Percentiles rank a stretch among this genome's conserved stretches.
Conservation (phyloP, 2,888 invertebrate genomes). For the Lamproptera curius region DNA sequence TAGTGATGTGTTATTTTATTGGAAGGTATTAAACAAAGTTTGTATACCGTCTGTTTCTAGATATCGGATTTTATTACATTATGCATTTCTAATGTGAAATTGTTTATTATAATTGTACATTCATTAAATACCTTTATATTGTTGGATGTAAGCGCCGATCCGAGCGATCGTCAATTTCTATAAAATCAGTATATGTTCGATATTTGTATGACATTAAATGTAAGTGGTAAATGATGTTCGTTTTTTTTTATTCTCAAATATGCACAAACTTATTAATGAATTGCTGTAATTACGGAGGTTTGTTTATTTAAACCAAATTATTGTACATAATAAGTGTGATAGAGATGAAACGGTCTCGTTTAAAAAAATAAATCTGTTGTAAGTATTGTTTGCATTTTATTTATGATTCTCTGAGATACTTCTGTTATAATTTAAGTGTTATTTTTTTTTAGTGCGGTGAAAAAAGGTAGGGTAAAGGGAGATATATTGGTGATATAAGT, state of each 20-base stretch:
- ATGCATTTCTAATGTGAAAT: constrained; percentile 59
- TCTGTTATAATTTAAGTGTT: too few species aligned
- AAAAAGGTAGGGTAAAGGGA: too few species aligned
- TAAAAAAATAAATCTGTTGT: constrained; percentile 76
- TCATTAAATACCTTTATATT: constrained; percentile 37
- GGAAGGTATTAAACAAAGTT: constrained; percentile 17
- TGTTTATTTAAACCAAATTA: constrained; percentile 72
- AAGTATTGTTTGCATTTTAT: constrained; percentile 42
- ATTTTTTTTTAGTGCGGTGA: too few species aligned
- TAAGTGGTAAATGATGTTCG: constrained; percentile 58
- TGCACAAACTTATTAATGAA: constrained; percentile 73
- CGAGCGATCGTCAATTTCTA: constrained; percentile 57
- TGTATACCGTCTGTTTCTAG: constrained; percentile 39
- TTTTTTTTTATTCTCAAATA: constrained; percentile 65
- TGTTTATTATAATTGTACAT: too few species aligned
- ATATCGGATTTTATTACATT: constrained; percentile 48
- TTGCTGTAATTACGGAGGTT: constrained; percentile 69
- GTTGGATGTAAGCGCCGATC: constrained; percentile 55
- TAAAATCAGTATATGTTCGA: constrained; percentile 51
- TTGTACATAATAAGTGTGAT: constrained; percentile 78
- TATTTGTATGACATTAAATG: constrained; percentile 62
- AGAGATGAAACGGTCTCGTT: constrained; percentile 77
- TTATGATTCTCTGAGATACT: too few species aligned
- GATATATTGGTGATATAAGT: too few species aligned
- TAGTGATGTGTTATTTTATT: background rate